Base-by-base conservation (phyloP, 2,888 invertebrate genomes). In the Caenorhabditis imperialis region DNA sequence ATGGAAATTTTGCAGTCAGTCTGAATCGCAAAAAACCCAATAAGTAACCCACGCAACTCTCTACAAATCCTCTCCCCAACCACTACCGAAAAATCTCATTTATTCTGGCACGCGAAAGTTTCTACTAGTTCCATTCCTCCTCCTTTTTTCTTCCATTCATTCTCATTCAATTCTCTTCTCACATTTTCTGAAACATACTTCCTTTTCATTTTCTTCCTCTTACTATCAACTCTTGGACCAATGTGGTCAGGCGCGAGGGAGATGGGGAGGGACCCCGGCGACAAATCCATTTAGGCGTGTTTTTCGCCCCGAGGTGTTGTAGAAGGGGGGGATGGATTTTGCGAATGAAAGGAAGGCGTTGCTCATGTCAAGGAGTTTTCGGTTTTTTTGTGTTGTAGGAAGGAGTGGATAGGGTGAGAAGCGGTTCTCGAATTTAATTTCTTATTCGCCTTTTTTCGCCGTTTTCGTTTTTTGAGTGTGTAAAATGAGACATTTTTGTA, bases 31-130 rank as follows among this genome's bases (percentile, higher is more conserved):
- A n/a, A n/a, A n/a, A n/a, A n/a, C n/a, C n/a, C n/a, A n/a, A n/a
- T n/a, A n/a, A n/a, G n/a, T n/a, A n/a, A n/a, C n/a, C n/a, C n/a
- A n/a, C n/a, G n/a, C n/a, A n/a, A n/a, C n/a, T n/a, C n/a, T n/a
- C n/a, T n/a, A n/a, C n/a, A n/a, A n/a, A n/a, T n/a, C 30, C 7
- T 30, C 30, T 6, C 30, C 10, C 30, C 6, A 30, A 30, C 30
- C 30, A 30, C 30, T 30, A 30, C 10, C 33, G 30, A 63, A 51
- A 57, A 67, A 67, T 67, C 67, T 67, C 67, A 67, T 67, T 67
- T 67, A 67, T 67, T 67, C 67, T 42, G 35, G 37, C 67, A 67
- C 67, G 67, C 67, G 35, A 67, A 67, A 33, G 51, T 57, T 67
- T 57, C 55, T 48, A 38, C 47, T 50, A 18, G 37, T 40, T 25